Evolutionary conservation across 2,113 vertebrate genomes (phyloP).

Genomic region (Sialia sialis): DNA sequence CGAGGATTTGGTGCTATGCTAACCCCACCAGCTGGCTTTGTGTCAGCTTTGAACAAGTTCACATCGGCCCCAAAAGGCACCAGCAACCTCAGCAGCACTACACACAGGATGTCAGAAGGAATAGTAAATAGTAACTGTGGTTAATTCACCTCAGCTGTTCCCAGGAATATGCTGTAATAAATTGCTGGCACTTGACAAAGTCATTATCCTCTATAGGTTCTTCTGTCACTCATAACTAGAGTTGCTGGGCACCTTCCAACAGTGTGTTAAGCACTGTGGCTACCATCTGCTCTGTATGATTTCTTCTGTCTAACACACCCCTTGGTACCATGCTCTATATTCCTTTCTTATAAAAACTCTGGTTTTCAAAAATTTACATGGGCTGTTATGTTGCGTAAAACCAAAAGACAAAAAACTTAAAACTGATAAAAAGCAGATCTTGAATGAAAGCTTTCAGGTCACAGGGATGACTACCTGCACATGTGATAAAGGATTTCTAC

Average conservation of each 20-base stretch:
- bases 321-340: not conserved
- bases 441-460: not conserved
- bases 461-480: not conserved
- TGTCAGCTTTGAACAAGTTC: not conserved
- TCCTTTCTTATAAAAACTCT: not conserved
- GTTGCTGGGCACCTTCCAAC: not conserved
- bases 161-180: not conserved
- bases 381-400: not conserved
- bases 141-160: not conserved
- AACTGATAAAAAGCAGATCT: not conserved
- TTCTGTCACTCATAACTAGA: not conserved
- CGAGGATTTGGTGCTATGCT: fast-evolving
- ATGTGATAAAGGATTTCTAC: not conserved
- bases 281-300: not conserved
- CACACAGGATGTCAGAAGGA: not conserved
- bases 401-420: not conserved
- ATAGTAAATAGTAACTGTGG: not conserved
- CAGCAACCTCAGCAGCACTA: not conserved
- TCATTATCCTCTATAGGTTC: not conserved
- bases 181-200: not conserved
- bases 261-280: not conserved
- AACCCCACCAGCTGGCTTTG: not conserved
- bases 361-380: not conserved
- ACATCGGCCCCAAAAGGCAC: not conserved
- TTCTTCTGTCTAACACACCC: not conserved